These are phyloP conservation scores for Strix aluco DNA, from an alignment of 2,113 vertebrate species.

Conservation along the genomic window DNA sequence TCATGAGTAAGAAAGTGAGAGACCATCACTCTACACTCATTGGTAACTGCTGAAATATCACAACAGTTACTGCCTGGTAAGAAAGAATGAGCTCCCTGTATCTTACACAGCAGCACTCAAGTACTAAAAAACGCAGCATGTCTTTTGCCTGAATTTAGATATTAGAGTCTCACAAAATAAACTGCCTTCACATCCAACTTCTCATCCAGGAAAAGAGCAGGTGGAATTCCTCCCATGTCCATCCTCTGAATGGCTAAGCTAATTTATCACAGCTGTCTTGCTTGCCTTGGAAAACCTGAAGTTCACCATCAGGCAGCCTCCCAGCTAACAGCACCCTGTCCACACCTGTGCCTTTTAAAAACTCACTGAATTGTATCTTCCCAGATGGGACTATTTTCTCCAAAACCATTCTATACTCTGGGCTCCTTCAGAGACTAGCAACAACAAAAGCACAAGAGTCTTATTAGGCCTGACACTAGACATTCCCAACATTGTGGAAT, in stretches of 20 bases:
- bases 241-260: neutral
- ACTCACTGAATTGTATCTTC: neutral
- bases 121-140: neutral
- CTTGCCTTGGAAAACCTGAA: neutral
- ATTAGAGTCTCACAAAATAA: neutral
- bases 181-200: neutral
- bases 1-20: neutral
- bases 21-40: neutral
- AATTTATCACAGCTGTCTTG: neutral
- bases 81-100: neutral
- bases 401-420: neutral
- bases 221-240: neutral
- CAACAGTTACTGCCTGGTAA: neutral
- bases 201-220: neutral
- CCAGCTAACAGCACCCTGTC: neutral
- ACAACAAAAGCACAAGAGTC: neutral
- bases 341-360: neutral
- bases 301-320: neutral
- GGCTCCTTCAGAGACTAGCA: neutral
- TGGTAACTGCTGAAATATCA: neutral
- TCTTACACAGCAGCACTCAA: neutral
- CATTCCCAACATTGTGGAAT: neutral
- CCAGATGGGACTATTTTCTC: neutral
- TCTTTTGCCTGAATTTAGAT: neutral
- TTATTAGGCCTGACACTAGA: neutral